Evolutionary conservation across 2,113 vertebrate genomes (phyloP).

Genomic region (Otolemur garnettii): DNA sequence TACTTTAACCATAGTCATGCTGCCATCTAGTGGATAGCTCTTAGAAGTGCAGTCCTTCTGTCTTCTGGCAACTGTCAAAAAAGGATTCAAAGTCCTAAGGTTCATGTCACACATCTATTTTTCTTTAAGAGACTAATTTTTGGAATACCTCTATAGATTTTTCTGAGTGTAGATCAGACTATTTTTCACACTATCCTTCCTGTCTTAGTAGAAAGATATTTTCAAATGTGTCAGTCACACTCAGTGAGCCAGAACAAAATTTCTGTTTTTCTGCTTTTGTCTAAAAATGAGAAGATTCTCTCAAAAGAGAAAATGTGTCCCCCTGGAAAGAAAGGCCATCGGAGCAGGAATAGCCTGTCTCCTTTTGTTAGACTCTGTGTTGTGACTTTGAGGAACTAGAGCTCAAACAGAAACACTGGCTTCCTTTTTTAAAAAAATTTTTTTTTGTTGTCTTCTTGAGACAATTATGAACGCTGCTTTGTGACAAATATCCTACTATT

Average conservation of each 20-base stretch:
- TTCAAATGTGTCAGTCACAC: constrained; percentile 79
- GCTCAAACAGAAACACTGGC: neutral
- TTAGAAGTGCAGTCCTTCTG: neutral
- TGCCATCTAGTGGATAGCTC: constrained; percentile 85
- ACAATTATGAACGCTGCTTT: rapidly evolving
- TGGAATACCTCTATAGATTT: constrained; percentile 79
- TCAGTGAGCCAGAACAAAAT: constrained; percentile 76
- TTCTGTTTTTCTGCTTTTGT: constrained; percentile 79
- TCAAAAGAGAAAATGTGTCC: constrained; percentile 44
- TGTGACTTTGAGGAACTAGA: neutral
- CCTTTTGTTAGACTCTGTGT: constrained; percentile 27
- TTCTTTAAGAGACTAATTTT: constrained; percentile 83
- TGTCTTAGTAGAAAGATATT: constrained; percentile 66
- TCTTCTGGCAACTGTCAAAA: constrained; percentile 39
- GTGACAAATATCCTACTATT: neutral
- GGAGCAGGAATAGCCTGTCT: neutral
- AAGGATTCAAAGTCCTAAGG: constrained; percentile 72
- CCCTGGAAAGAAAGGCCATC: neutral
- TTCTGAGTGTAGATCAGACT: constrained; percentile 58
- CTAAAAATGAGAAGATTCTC: constrained; percentile 75
- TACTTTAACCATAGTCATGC: constrained; percentile 72
- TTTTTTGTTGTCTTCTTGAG: neutral
- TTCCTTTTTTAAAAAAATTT: neutral
- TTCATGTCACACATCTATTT: constrained; percentile 77
- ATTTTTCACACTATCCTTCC: constrained; percentile 56